phyloP scores from a whole-genome alignment of 2,888 invertebrate genomes.

The Drosophila formosana region DNA sequence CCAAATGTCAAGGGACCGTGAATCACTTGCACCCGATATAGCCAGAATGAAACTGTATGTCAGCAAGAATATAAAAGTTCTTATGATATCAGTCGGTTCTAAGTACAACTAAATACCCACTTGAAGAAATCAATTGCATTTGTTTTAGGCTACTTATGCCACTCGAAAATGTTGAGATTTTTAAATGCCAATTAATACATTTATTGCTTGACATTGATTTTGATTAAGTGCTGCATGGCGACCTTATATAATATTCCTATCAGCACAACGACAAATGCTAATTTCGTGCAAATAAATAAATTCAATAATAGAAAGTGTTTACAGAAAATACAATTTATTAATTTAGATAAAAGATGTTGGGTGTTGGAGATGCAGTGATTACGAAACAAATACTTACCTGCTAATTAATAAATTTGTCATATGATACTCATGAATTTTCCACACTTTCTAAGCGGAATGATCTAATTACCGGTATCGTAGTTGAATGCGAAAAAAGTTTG shows the following conservation, averaged over 20 bases:
- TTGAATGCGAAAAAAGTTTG: conserved; percentile 11
- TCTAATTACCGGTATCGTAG: conserved; percentile 31
- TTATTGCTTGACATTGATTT: conserved; percentile 53
- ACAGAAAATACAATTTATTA: conserved; percentile 1
- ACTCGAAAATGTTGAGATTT: conserved; percentile 47
- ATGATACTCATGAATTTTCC: conserved; percentile 47
- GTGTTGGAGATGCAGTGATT: conserved; percentile 1
- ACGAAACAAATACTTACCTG: conserved; percentile 15
- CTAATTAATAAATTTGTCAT: conserved; percentile 50
- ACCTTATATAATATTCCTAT: conserved; percentile 36
- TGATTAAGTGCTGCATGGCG: conserved; percentile 41
- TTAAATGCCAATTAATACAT: conserved; percentile 56
- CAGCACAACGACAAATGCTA: conserved; percentile 9
- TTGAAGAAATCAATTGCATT: conserved; percentile 38
- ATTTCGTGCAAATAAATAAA: not conserved
- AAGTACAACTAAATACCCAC: conserved; percentile 37
- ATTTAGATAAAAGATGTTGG: conserved; percentile 5
- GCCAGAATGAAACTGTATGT: not conserved
- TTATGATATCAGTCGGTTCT: conserved; percentile 18
- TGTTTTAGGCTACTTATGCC: conserved; percentile 51
- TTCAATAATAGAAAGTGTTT: not conserved
- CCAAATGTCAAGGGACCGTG: conserved; percentile 46
- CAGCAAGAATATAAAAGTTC: conserved; percentile 6
- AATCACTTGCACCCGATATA: conserved; percentile 28
- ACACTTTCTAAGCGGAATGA: conserved; percentile 38